A percentile compares a stretch with the other conserved stretches of the same genome.
Evolutionary conservation across 2,888 invertebrate species (phyloP).

Genomic region (Macrosiphum euphorbiae): DNA sequence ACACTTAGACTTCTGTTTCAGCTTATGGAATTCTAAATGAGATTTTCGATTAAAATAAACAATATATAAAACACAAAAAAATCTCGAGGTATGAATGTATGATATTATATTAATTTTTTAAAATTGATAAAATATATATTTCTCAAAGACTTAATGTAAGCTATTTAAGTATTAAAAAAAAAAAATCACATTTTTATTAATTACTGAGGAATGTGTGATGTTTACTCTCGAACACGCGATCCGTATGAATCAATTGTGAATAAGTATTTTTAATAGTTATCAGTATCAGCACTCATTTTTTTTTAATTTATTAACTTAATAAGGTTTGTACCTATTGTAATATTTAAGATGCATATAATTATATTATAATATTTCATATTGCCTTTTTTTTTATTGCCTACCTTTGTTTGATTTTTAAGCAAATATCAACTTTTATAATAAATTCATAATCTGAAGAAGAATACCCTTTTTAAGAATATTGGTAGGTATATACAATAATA

Average conservation of each 20-base stretch:
- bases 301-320: neutral
- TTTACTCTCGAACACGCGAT: neutral
- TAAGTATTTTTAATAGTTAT: neutral
- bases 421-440: slow-evolving; percentile 3
- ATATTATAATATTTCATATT: neutral
- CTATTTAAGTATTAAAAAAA: no score
- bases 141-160: no score
- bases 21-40: neutral
- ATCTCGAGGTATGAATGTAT: no score
- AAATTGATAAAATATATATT: no score
- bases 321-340: neutral
- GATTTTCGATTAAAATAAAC: neutral
- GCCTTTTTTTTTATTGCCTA: neutral
- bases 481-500: neutral
- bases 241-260: neutral
- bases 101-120: no score
- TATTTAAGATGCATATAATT: neutral
- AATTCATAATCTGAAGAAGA: neutral
- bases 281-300: neutral
- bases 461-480: neutral
- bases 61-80: neutral
- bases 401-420: neutral
- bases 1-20: neutral
- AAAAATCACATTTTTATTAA: no score
- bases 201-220: no score